These are phyloP conservation scores for Cephus nigrinus DNA, from an alignment of 2,888 invertebrate species.

Conservation along the genomic window DNA sequence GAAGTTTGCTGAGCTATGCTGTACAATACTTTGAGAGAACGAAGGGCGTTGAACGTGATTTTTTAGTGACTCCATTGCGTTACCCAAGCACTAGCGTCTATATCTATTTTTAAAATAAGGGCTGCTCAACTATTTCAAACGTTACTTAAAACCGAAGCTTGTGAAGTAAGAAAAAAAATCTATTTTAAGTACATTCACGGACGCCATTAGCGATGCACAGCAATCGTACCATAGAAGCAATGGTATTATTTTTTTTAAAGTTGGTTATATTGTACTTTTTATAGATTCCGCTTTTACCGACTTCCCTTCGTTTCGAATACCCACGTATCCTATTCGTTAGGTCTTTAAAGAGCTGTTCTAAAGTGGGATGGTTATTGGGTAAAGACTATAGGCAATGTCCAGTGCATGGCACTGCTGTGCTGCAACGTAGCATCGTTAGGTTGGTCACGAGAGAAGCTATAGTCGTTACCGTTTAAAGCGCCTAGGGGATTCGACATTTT, in stretches of 20 bases:
- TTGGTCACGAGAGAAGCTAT: background rate
- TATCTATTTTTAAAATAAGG: background rate
- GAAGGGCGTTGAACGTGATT: background rate
- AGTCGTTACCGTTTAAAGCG: background rate
- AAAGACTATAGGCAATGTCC: background rate
- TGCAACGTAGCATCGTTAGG: background rate
- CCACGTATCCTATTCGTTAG: background rate
- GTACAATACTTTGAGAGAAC: background rate
- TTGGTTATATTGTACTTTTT: background rate
- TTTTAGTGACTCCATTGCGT: background rate
- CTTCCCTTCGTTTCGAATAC: background rate
- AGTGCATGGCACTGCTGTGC: background rate
- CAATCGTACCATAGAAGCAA: background rate
- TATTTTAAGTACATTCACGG: background rate
- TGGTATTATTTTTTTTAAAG: background rate
- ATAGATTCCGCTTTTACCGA: background rate
- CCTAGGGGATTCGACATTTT: background rate
- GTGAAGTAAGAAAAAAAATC: background rate
- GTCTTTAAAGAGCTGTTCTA: background rate
- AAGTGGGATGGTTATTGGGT: background rate
- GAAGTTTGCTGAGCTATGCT: background rate
- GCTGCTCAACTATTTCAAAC: background rate
- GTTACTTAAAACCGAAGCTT: background rate
- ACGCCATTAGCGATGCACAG: background rate
- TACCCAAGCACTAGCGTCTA: too few relatives aligned